Conservation (phyloP, 92 coral and sea anemone species). For the Umimayanthus kanabou region DNA sequence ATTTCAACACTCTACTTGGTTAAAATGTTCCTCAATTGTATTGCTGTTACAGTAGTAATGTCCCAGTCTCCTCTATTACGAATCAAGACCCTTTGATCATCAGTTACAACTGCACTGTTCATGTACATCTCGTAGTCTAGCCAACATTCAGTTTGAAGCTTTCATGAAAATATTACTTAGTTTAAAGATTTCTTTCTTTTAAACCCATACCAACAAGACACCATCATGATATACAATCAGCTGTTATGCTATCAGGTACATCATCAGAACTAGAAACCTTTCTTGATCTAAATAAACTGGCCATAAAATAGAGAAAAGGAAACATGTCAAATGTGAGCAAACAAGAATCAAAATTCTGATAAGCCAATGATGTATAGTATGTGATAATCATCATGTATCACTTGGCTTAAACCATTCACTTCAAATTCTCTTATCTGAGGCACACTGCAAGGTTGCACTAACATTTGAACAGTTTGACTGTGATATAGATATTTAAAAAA, state of each 20-base stretch:
- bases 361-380: not conserved
- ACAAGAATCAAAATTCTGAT: not conserved
- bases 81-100: not conserved
- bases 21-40: no score
- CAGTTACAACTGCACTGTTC: no score
- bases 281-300: not conserved
- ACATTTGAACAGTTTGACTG: not conserved
- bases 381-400: not conserved
- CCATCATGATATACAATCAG: not conserved
- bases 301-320: slow-evolving; percentile 1
- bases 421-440: not conserved
- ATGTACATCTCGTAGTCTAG: not conserved
- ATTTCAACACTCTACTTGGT: no score
- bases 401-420: not conserved
- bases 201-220: not conserved
- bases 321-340: not conserved
- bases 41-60: not conserved
- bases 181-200: not conserved
- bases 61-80: not conserved
- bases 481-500: not conserved
- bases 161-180: not conserved
- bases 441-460: not conserved
- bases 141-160: not conserved
- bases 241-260: not conserved
- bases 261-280: not conserved